phyloP scores from a whole-genome alignment of 2,888 invertebrate genomes.

The Caenorhabditis sp. region DNA sequence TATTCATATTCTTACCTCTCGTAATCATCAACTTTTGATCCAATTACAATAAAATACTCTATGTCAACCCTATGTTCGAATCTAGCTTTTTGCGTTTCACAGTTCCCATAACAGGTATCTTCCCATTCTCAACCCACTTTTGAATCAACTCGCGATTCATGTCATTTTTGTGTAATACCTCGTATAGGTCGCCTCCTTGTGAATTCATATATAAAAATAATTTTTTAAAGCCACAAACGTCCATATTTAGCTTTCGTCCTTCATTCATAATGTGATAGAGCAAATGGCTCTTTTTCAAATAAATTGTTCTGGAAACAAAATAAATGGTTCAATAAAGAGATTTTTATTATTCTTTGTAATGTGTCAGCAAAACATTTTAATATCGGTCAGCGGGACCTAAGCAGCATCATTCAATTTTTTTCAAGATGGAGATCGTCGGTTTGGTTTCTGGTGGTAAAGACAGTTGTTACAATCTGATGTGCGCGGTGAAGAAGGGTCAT shows the following conservation, averaged over 20 bases:
- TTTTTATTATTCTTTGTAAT: background rate
- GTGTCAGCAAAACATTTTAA: too few relatives aligned
- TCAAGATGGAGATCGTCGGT: conserved; percentile 67
- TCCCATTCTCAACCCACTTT: background rate
- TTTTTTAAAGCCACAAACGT: background rate
- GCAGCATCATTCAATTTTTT: background rate
- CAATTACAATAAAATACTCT: conserved; percentile 13
- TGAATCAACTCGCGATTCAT: background rate
- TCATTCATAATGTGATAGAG: conserved; percentile 28
- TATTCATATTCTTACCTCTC: conserved; percentile 46
- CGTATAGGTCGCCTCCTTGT: background rate
- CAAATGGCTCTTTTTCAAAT: background rate
- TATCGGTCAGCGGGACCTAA: too few relatives aligned
- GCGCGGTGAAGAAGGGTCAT: conserved; percentile 84
- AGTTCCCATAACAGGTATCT: conserved; percentile 5
- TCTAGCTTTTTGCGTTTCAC: conserved; percentile 8
- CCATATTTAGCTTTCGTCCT: conserved; percentile 6
- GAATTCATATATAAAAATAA: background rate
- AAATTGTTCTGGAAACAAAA: background rate
- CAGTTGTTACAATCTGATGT: conserved; percentile 97
- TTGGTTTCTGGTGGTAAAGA: conserved; percentile 92
- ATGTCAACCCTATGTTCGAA: too few relatives aligned
- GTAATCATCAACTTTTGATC: conserved; percentile 4
- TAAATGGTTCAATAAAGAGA: background rate
- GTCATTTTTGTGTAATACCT: conserved; percentile 1